Conservation (phyloP, 2,113 vertebrate species). For the Barbus barbus region DNA sequence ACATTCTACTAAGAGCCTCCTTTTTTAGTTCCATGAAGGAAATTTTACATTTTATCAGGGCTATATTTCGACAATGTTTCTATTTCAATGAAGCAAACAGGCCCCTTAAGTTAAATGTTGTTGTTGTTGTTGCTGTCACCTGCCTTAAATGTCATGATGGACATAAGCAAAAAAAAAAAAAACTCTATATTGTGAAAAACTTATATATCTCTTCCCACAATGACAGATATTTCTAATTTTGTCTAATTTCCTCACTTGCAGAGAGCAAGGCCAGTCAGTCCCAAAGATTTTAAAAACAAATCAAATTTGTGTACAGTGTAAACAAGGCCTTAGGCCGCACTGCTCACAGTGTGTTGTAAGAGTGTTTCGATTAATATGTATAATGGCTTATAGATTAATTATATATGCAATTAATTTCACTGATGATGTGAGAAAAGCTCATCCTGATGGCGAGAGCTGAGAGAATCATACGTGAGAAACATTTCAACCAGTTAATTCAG, state of each 20-base stretch:
- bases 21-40: neutral
- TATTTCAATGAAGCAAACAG: too few species aligned
- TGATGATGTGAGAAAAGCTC: slow-evolving; percentile 37
- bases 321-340: neutral
- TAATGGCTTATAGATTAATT: slow-evolving; percentile 4
- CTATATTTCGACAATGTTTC: neutral
- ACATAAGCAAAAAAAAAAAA: neutral
- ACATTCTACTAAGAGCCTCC: neutral
- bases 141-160: neutral
- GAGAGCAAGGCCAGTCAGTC: neutral
- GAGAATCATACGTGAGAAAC: neutral
- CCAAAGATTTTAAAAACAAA: neutral
- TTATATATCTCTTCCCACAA: neutral
- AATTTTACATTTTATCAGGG: neutral
- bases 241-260: neutral
- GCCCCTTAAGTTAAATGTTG: too few species aligned
- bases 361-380: slow-evolving; percentile 4
- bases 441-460: slow-evolving; percentile 11
- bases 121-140: too few species aligned
- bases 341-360: neutral
- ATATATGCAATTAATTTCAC: neutral
- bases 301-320: neutral
- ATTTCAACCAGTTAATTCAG: slow-evolving; percentile 31
- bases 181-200: too few species aligned
- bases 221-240: neutral